Conservation (phyloP, 1,140 invertebrate species). For the Nomia melanderi region DNA sequence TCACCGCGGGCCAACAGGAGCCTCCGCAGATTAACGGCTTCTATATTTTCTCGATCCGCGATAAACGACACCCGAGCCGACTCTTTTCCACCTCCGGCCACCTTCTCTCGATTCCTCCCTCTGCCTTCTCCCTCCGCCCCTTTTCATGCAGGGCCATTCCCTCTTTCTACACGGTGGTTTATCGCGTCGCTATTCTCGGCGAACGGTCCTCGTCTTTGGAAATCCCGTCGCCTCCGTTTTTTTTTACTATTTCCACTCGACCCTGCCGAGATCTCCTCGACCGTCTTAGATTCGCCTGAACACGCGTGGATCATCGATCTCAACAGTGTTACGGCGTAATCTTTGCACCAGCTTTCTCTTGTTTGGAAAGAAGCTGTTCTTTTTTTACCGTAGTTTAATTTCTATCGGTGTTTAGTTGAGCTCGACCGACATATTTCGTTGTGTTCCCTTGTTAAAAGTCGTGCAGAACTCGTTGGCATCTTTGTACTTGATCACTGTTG, state of each 20-base stretch:
- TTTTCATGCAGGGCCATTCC: not conserved
- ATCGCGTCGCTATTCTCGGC: conserved; percentile 54
- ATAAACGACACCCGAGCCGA: conserved; percentile 17
- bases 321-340: conserved; percentile 12
- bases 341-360: too few relatives aligned
- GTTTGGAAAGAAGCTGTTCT: too few relatives aligned
- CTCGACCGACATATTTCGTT: too few relatives aligned
- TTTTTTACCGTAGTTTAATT: too few relatives aligned
- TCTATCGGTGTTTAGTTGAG: too few relatives aligned
- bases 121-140: not conserved
- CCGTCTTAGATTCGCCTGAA: not conserved
- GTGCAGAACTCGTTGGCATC: too few relatives aligned
- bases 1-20: conserved; percentile 5
- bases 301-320: not conserved
- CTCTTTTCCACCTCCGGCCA: not conserved
- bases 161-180: conserved; percentile 13
- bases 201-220: conserved; percentile 44
- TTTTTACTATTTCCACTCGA: not conserved
- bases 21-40: conserved; percentile 29
- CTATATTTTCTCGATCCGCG: conserved; percentile 33
- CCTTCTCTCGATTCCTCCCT: not conserved
- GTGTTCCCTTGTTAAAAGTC: too few relatives aligned
- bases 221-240: conserved; percentile 46
- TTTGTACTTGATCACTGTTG: too few relatives aligned
- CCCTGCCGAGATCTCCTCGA: too few relatives aligned